These are phyloP conservation scores for Acromyrmex heyeri DNA, from an alignment of 1,140 invertebrate genomes.

Conservation along the genomic window DNA sequence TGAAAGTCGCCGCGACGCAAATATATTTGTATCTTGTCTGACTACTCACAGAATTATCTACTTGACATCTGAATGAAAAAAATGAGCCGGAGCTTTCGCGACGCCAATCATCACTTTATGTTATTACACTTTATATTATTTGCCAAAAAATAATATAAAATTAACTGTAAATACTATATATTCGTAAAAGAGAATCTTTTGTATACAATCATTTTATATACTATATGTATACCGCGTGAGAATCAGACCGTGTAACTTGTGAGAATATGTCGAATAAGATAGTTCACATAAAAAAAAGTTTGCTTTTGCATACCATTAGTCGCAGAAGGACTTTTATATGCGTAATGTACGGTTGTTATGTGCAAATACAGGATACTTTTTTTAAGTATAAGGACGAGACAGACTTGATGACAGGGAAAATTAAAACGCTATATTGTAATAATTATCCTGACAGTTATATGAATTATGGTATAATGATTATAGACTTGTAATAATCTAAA, in stretches of 20 bases:
- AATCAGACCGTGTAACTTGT: conserved; percentile 53
- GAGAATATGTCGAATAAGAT: conserved; percentile 18
- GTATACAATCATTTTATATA: background rate
- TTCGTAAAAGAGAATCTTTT: background rate
- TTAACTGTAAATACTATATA: conserved; percentile 2
- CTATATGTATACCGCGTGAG: background rate
- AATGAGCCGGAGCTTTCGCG: conserved; percentile 1
- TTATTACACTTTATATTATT: background rate
- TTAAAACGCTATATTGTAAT: background rate
- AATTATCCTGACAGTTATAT: conserved; percentile 4
- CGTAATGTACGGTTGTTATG: background rate
- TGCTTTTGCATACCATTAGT: conserved; percentile 67
- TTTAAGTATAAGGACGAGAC: background rate
- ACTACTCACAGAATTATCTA: conserved; percentile 15
- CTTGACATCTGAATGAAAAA: background rate
- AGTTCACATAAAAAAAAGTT: conserved; percentile 47
- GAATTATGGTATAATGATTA: background rate
- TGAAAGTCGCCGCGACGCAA: background rate
- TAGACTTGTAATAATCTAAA: background rate
- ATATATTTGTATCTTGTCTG: background rate
- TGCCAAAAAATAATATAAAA: conserved; percentile 39
- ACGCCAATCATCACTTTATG: background rate
- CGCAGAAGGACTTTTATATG: background rate
- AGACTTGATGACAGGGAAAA: background rate
- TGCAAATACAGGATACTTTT: background rate